Base-by-base conservation (phyloP, 2,113 vertebrate genomes). In the Rattus norvegicus region DNA sequence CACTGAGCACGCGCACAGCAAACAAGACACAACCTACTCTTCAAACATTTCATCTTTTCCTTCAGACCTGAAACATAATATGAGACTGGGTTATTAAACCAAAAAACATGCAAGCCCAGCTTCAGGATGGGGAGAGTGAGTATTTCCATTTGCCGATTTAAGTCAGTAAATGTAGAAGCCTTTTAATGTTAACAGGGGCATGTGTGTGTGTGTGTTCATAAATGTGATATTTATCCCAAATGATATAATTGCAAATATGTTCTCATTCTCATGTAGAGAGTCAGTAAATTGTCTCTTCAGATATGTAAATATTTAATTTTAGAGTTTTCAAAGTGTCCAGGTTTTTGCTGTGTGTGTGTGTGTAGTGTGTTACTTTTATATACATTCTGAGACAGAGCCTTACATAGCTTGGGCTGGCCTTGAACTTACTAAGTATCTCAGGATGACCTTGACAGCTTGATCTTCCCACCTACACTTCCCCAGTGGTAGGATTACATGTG, bases 31-130 rank as follows among this genome's bases (percentile, higher is more conserved):
- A 94, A 99, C 99, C 97, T 99, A 99, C 99, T 98, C 98, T 99
- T 98, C 86, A 98, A 96, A 91, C 87, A 98, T 95, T 98, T 98
- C 98, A 98, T 98, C 97, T 99, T 99, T 92, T 98, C 98, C 98
- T 99, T 99, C 97, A 98, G 88, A 81, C 99, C 99, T 99, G 99
- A 95, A 99, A 99, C 17, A 96, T 11, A 98, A 59, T 70, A 97
- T 69, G 97, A 96, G 47, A 67, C n/a, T 72, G 43, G 17, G 90
- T 98, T 97, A 98, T 83, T 97, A 86, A 70, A 92, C 83, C n/a
- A 28, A 0, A 72, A 61, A 4, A 47, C 10, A 2, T 14, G 3
- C 9, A 5, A 39, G 67, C 52, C 70, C 69, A 76, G 59, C 94
- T 2, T 77, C n/a, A 75, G 91, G 33, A 4, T 6, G 69, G 77